A percentile compares a stretch with the other conserved stretches of the same genome.
These are phyloP conservation scores for Stichopus chloronotus DNA, from an alignment of 35 echinoderm and acorn worm genomes.

Conservation along the genomic window DNA sequence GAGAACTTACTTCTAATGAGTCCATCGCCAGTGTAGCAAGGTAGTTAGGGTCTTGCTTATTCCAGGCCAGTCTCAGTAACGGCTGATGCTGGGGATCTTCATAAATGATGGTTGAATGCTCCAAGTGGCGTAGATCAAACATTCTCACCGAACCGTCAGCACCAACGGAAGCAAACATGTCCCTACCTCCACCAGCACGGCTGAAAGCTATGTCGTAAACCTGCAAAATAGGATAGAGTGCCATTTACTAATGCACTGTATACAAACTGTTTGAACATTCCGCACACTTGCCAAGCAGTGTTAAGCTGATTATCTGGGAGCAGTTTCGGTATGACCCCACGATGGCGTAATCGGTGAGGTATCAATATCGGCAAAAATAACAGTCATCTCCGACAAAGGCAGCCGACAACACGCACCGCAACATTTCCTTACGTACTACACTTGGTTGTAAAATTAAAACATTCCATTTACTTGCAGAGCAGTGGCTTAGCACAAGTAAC, in stretches of 20 bases:
- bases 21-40: constrained; percentile 98
- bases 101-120: constrained; percentile 98
- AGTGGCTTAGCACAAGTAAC: no score
- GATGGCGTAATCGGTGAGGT: no score
- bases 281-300: background rate
- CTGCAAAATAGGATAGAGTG: background rate
- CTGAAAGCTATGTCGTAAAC: constrained; percentile 99
- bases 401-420: no score
- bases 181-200: constrained; percentile 86
- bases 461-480: no score
- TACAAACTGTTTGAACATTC: no score
- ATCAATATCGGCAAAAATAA: no score
- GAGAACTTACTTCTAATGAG: constrained; percentile 85
- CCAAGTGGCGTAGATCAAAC: constrained; percentile 96
- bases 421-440: no score
- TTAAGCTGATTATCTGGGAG: background rate
- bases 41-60: constrained; percentile 99
- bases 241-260: background rate
- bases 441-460: no score
- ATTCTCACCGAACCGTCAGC: constrained; percentile 95
- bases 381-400: no score
- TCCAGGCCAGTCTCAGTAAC: constrained; percentile 92
- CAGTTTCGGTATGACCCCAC: no score
- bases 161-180: constrained; percentile 98
- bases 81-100: constrained; percentile 97